phyloP scores from a whole-genome alignment of 2,113 vertebrate species.

The Loxodonta africana region DNA sequence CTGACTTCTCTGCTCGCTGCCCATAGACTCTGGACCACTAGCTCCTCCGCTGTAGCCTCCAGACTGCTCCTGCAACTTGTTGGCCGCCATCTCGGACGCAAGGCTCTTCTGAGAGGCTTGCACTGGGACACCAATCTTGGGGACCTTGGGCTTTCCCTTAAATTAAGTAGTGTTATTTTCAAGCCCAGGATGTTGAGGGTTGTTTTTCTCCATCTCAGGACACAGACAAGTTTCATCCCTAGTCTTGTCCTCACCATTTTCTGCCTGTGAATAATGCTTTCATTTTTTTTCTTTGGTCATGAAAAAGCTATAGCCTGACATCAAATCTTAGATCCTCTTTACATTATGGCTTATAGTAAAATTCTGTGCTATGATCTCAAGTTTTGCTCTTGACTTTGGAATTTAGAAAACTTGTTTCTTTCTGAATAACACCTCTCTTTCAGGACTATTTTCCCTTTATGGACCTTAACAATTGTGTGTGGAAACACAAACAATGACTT shows the following conservation, averaged over 20 bases:
- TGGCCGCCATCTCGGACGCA: not conserved
- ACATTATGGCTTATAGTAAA: not conserved
- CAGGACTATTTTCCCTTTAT: not conserved
- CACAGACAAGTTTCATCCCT: not conserved
- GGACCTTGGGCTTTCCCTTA: accelerated
- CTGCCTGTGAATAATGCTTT: not conserved
- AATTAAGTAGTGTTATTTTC: not conserved
- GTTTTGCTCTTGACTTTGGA: not conserved
- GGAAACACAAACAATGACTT: not conserved
- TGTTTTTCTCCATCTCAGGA: not conserved
- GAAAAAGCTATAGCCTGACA: not conserved
- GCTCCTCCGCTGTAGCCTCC: not conserved
- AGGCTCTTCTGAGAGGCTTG: not conserved
- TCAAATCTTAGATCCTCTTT: not conserved
- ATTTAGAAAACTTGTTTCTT: not conserved
- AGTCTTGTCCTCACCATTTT: not conserved
- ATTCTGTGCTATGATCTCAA: not conserved
- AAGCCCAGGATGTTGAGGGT: not conserved
- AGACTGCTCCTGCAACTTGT: too few species aligned
- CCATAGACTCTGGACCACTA: too few species aligned
- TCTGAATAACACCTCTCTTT: not conserved
- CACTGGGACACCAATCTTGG: not conserved
- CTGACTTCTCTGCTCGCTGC: not conserved
- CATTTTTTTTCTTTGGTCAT: not conserved
- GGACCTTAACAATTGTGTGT: not conserved